Evolutionary conservation across 2,888 invertebrate genomes (phyloP).

Genomic region (Phortica magna): DNA sequence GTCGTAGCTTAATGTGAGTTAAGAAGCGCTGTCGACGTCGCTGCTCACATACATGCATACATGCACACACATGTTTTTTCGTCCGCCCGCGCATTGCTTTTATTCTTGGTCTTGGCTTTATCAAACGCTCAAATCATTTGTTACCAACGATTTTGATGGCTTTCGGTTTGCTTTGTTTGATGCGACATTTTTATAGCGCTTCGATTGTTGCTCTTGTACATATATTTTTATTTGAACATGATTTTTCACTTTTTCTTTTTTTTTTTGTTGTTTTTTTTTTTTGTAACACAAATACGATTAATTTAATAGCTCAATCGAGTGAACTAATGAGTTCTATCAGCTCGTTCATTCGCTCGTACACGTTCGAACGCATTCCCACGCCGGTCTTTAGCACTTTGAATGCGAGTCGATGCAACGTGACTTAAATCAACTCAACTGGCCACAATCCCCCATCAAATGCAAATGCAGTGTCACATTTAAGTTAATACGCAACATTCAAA

Average conservation of each 20-base stretch:
- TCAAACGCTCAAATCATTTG: too few species aligned
- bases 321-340: background rate
- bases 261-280: too few species aligned
- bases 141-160: too few species aligned
- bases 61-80: background rate
- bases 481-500: conserved; percentile 68
- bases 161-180: too few species aligned
- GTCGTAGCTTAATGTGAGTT: conserved; percentile 41
- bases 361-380: conserved; percentile 28
- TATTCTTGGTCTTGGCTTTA: conserved; percentile 19
- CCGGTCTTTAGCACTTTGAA: conserved; percentile 25
- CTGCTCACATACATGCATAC: background rate
- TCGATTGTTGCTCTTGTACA: conserved; percentile 38
- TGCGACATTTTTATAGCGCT: too few species aligned
- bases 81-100: background rate
- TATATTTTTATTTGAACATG: conserved; percentile 11
- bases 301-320: background rate
- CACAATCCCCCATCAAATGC: conserved; percentile 49
- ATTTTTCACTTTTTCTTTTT: too few species aligned
- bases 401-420: conserved; percentile 9
- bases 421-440: conserved; percentile 2
- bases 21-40: conserved; percentile 33
- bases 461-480: conserved; percentile 70
- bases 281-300: background rate
- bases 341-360: conserved; percentile 1